These are phyloP conservation scores for Otolemur crassicaudatus DNA, from an alignment of 2,797 vertebrate species.

Conservation along the genomic window DNA sequence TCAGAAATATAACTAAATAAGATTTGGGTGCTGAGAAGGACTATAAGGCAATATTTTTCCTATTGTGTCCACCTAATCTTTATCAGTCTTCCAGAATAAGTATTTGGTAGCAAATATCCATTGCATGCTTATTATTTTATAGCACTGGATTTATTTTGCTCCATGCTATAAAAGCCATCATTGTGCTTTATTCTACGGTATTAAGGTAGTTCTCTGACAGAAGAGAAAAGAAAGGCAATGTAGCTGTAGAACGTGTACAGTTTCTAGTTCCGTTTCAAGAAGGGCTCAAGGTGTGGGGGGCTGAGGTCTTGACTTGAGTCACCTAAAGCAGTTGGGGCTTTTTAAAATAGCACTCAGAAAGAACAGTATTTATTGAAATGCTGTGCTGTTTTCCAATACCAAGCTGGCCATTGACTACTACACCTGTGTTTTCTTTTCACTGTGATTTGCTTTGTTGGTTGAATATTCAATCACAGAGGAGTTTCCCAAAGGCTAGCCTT, in stretches of 20 bases:
- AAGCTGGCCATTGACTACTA: not conserved
- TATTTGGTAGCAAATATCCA: constrained; percentile 6
- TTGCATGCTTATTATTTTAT: not conserved
- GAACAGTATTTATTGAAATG: not conserved
- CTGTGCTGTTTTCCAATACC: not conserved
- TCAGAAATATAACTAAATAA: constrained; percentile 54
- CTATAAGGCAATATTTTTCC: constrained; percentile 21
- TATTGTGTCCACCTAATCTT: not conserved
- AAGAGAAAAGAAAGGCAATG: not conserved
- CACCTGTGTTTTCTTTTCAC: constrained; percentile 49
- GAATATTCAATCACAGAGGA: constrained; percentile 82
- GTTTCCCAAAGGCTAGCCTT: constrained; percentile 85
- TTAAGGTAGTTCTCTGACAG: not conserved
- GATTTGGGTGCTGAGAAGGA: constrained; percentile 5
- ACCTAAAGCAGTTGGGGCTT: constrained; percentile 14
- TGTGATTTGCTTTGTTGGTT: constrained; percentile 71
- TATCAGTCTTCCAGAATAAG: constrained; percentile 30
- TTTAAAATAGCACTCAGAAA: not conserved
- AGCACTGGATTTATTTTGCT: constrained; percentile 32
- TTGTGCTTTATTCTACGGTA: constrained; percentile 18
- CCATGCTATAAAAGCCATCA: not conserved
- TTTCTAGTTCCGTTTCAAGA: constrained; percentile 47
- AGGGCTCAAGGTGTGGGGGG: not conserved
- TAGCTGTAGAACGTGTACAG: fast-evolving
- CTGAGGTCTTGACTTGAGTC: not conserved